A percentile compares a stretch with the other conserved stretches of the same genome.
Conservation (phyloP, 2,888 invertebrate genomes). For the Athalia rosae region DNA sequence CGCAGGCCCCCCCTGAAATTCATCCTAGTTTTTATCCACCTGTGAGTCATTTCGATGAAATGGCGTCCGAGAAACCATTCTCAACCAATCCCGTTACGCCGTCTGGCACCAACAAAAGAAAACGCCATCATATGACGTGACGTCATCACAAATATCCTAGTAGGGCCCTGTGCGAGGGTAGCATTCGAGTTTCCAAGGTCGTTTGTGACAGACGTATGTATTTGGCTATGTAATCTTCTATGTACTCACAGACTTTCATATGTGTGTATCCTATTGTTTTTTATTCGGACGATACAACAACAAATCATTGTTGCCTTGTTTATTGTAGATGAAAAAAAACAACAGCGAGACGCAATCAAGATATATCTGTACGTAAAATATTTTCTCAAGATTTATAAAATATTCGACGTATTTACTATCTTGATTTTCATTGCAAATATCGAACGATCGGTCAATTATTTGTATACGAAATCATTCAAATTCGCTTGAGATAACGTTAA, state of each 20-base stretch:
- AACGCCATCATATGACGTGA: conserved; percentile 45
- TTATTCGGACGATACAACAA: background rate
- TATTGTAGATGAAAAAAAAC: too few species aligned
- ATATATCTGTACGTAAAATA: too few species aligned
- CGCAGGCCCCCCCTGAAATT: conserved; percentile 76
- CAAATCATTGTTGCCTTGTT: too few species aligned
- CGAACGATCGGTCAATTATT: too few species aligned
- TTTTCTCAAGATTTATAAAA: too few species aligned
- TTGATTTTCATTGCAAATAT: too few species aligned
- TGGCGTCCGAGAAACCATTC: conserved; percentile 76
- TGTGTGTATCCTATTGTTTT: background rate
- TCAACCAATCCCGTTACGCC: conserved; percentile 71
- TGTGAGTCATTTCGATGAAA: conserved; percentile 81
- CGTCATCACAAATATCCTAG: conserved; percentile 30
- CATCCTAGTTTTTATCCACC: conserved; percentile 79
- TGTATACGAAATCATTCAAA: background rate
- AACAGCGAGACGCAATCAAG: too few species aligned
- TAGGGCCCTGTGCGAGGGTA: conserved; percentile 41
- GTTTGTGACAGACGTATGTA: conserved; percentile 20
- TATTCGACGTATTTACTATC: too few species aligned
- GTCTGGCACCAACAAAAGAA: conserved; percentile 56
- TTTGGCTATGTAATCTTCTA: conserved; percentile 7
- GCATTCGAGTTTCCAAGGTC: conserved; percentile 48
- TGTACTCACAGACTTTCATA: background rate
- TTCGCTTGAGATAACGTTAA: too few species aligned